Conservation (phyloP, 2,113 vertebrate species). For the Cardinalis cardinalis region DNA sequence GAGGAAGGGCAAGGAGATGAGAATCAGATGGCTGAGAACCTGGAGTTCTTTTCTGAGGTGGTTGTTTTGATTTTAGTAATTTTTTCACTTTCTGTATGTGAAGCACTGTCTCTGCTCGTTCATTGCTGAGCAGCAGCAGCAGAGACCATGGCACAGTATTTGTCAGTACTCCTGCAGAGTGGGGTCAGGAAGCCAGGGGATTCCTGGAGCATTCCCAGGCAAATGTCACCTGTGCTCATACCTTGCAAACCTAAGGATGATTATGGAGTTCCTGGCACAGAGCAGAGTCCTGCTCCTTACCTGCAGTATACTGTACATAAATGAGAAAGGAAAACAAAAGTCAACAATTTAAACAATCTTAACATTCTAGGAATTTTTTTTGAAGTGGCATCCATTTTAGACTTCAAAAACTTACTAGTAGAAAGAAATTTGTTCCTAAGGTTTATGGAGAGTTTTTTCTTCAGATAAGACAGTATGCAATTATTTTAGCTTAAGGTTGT, state of each 20-base stretch:
- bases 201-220: neutral
- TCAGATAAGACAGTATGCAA: neutral
- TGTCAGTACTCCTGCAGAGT: accelerated
- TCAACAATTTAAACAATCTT: neutral
- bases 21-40: neutral
- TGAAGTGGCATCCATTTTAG: neutral
- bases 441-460: neutral
- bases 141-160: neutral
- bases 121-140: neutral
- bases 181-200: neutral
- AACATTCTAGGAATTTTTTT: neutral
- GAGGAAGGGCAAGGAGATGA: neutral
- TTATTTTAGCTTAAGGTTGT: neutral
- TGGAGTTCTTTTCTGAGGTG: neutral
- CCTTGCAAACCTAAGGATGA: neutral
- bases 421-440: neutral
- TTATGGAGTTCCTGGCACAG: neutral
- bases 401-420: neutral
- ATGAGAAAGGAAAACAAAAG: neutral
- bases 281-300: neutral
- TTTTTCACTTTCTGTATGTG: neutral
- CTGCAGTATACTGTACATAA: neutral
- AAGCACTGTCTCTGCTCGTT: neutral
- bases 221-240: neutral
- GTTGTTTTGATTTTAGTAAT: neutral